A percentile compares a stretch with the other conserved stretches of the same genome.
Evolutionary conservation across 2,797 vertebrate genomes (phyloP).

Genomic region (Pangasius macronema): DNA sequence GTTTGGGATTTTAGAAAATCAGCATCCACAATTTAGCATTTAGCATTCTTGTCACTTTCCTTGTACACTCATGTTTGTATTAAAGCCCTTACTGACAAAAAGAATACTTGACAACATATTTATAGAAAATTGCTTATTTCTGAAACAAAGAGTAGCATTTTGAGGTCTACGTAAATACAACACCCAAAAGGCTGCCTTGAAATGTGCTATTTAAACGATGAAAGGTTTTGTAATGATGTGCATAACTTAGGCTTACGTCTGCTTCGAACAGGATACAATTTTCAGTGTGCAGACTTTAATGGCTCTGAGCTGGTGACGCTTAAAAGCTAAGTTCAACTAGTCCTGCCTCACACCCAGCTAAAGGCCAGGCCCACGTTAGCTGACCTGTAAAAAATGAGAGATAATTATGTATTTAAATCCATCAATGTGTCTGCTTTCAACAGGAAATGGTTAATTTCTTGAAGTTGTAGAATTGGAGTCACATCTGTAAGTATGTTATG

Average conservation of each 20-base stretch:
- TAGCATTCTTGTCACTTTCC: not conserved
- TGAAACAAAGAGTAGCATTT: not conserved
- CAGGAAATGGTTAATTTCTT: constrained; percentile 59
- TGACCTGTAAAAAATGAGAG: constrained; percentile 58
- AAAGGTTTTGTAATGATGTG: not conserved
- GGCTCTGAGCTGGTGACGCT: constrained; percentile 40
- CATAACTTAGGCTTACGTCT: not conserved
- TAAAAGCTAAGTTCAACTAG: constrained; percentile 45
- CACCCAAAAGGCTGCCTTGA: not conserved
- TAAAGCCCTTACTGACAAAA: not conserved
- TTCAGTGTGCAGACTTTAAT: constrained; percentile 15
- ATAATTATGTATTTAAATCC: constrained; percentile 56
- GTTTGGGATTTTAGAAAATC: not conserved
- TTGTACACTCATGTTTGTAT: not conserved
- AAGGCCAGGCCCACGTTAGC: constrained; percentile 31
- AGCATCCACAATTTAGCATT: not conserved
- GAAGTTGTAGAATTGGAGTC: constrained; percentile 52
- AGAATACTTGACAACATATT: not conserved
- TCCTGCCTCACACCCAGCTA: constrained; percentile 33
- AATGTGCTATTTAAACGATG: not conserved
- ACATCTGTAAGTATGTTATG: constrained; percentile 52
- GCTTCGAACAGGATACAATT: not conserved
- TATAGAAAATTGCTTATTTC: not conserved
- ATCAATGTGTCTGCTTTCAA: constrained; percentile 47
- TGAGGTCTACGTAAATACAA: not conserved